Evolutionary conservation across 2,113 vertebrate species (phyloP).

Genomic region (Eudorcas thomsonii): DNA sequence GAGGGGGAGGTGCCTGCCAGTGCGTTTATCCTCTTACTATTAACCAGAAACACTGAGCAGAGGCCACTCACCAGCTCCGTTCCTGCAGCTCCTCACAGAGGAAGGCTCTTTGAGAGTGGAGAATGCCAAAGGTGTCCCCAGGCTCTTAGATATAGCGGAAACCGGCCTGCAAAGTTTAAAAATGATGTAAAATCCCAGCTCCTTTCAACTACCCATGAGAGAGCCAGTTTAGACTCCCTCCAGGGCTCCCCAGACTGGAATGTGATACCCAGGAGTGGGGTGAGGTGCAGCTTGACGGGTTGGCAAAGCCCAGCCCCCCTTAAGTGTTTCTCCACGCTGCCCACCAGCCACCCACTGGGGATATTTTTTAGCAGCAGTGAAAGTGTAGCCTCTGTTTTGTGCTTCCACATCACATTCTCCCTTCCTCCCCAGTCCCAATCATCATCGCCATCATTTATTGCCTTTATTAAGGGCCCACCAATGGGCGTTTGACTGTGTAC

Average conservation of each 20-base stretch:
- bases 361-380: neutral
- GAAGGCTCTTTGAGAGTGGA: neutral
- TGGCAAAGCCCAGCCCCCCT: neutral
- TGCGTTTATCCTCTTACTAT: neutral
- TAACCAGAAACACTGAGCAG: neutral
- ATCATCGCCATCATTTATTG: neutral
- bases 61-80: neutral
- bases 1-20: neutral
- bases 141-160: neutral
- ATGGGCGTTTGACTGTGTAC: neutral
- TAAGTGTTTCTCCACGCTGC: conserved; percentile 12
- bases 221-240: neutral
- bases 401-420: neutral
- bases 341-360: neutral
- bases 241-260: neutral
- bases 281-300: neutral
- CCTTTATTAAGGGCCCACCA: neutral
- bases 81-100: neutral
- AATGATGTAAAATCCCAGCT: neutral
- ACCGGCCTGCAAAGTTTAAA: neutral
- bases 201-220: neutral
- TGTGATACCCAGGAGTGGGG: neutral
- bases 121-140: neutral
- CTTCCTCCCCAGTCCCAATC: neutral
- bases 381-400: neutral